These are phyloP conservation scores for Eristalis arbustorum DNA, from an alignment of 2,888 invertebrate species.

Conservation along the genomic window DNA sequence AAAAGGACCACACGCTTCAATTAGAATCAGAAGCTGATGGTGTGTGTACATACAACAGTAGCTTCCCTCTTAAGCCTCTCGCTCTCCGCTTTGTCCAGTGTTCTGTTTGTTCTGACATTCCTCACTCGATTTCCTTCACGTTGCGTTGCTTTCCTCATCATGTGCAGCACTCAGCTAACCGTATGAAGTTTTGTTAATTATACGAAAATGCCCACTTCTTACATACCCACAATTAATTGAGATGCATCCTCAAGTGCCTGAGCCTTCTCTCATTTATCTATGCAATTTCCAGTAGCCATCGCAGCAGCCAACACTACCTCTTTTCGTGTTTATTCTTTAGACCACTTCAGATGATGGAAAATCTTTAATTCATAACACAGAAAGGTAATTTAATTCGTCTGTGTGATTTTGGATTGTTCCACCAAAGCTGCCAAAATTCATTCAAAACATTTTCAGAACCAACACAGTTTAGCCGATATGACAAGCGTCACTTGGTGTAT, in stretches of 20 bases:
- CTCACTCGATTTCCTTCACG: conserved; percentile 41
- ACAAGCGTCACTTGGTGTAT: conserved; percentile 37
- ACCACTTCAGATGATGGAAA: conserved; percentile 18
- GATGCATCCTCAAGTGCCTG: conserved; percentile 63
- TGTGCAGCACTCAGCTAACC: not conserved
- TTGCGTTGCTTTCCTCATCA: not conserved
- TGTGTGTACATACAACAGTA: conserved; percentile 27
- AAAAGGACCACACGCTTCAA: conserved; percentile 68
- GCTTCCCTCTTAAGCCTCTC: conserved; percentile 59
- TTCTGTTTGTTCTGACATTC: conserved; percentile 58
- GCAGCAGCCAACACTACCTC: not conserved
- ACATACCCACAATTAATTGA: conserved; percentile 65
- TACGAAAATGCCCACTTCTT: conserved; percentile 59
- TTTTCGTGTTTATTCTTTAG: conserved; percentile 25
- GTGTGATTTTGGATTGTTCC: conserved; percentile 1
- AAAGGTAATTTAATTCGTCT: conserved; percentile 28
- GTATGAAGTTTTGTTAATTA: conserved; percentile 59
- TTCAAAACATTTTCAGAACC: conserved; percentile 7
- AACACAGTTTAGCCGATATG: conserved; percentile 35
- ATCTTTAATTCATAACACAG: conserved; percentile 54
- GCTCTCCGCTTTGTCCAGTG: not conserved
- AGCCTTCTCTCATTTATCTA: conserved; percentile 28
- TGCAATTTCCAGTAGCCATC: conserved; percentile 55
- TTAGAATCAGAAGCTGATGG: conserved; percentile 55
- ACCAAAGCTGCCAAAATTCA: conserved; percentile 17